Base-by-base conservation (phyloP, 2,113 vertebrate genomes). In the Lepus americanus region DNA sequence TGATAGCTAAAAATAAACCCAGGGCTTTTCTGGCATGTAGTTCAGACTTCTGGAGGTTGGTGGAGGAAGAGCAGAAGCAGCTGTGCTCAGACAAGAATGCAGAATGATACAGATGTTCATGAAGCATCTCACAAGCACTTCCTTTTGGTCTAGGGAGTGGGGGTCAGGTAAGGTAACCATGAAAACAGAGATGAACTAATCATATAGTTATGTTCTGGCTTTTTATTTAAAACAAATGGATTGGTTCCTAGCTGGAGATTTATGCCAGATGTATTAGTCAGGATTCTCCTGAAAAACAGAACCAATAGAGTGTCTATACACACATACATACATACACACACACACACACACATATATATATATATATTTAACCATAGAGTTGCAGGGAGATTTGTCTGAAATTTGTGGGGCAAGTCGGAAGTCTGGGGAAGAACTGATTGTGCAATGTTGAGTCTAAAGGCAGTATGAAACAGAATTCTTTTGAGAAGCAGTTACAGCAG, bases 271-370 rank as follows among this genome's bases (percentile, higher is more conserved):
- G 11, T 69, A 59, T 67, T 76, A 82, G 10, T 36, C 55, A 80
- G 44, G 66, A 29, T 63, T 89, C 61, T 74, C 20, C n/a, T 86
- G 22, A 91, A 63, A 90, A 80, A 78, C 51, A 80, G 33, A 70
- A 87, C 39, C 25, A 66, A 73, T 74, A 93, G 69, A 64, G 27
- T 64, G 12, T n/a, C n/a, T n/a, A n/a, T n/a, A 25, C 55, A 13
- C 27, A 22, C 9, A 39, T 31, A 20, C 63, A 6, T 11, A 72
- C 49, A 33, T 14, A 44, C 8, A 27, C 27, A 59, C 27, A 33
- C 10, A 29, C n/a, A 80, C 27, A 39, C 39, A 39, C 39, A 39
- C 39, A 39, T 69, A 5, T 12, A 36, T 39, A 13, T 74, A 66
- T 92, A 13, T 84, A 20, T 70, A 7, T 84, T 11, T 72, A 14